Percentiles rank a stretch among this genome's conserved stretches.
Conservation (phyloP, 2,113 vertebrate genomes). For the Hemibagrus wyckioides region DNA sequence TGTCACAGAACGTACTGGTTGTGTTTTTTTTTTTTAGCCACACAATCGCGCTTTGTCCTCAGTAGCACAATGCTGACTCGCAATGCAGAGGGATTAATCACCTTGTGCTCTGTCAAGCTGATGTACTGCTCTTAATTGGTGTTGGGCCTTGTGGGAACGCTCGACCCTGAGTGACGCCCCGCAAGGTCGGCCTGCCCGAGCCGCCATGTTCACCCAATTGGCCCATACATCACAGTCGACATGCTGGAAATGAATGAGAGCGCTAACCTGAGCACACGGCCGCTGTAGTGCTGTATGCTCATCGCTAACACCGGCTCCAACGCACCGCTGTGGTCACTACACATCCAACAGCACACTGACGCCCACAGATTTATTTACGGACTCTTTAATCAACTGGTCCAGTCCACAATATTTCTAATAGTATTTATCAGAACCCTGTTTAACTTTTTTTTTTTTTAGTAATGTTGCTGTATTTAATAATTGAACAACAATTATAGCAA, state of each 20-base stretch:
- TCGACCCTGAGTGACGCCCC: constrained; percentile 63
- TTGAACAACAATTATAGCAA: not conserved
- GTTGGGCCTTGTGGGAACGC: constrained; percentile 53
- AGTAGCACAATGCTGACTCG: constrained; percentile 38
- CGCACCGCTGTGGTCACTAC: not conserved
- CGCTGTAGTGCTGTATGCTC: constrained; percentile 22
- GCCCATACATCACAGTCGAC: constrained; percentile 73
- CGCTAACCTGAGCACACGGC: constrained; percentile 58
- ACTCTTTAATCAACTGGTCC: not conserved
- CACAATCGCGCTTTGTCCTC: constrained; percentile 36
- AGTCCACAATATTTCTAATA: not conserved
- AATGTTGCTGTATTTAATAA: not conserved
- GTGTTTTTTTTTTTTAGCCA: constrained; percentile 13
- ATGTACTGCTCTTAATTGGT: constrained; percentile 60
- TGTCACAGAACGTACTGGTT: constrained; percentile 1
- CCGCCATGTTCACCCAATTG: constrained; percentile 62
- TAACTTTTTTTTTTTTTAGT: not conserved
- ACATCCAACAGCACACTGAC: not conserved
- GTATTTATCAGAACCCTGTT: not conserved
- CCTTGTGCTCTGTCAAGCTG: constrained; percentile 58
- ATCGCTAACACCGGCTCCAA: constrained; percentile 37
- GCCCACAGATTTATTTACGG: not conserved
- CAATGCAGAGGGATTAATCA: constrained; percentile 55
- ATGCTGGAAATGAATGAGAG: constrained; percentile 69
- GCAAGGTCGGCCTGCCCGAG: constrained; percentile 71